Percentiles rank a stretch among this genome's conserved stretches.
Evolutionary conservation across 2,888 invertebrate genomes (phyloP).

Genomic region (Bellardia pandia): DNA sequence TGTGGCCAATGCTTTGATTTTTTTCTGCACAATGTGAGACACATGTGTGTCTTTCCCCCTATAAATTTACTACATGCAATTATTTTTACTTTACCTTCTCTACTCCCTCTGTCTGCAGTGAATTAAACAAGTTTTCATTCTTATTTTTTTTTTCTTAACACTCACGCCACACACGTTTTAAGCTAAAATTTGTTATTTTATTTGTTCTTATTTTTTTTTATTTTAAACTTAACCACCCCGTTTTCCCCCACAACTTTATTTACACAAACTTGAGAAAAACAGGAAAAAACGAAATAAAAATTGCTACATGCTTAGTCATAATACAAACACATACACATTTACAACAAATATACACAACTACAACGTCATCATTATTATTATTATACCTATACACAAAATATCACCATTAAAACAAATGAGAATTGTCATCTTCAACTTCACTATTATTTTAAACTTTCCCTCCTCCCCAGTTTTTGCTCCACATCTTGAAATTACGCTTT

Average conservation of each 20-base stretch:
- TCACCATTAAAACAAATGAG: conserved; percentile 18
- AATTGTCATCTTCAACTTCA: conserved; percentile 32
- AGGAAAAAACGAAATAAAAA: conserved; percentile 42
- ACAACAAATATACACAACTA: background rate
- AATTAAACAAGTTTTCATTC: conserved; percentile 35
- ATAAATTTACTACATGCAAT: no score
- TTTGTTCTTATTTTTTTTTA: conserved; percentile 1
- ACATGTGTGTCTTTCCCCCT: no score
- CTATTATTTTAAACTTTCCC: conserved; percentile 12
- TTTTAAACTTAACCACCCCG: conserved; percentile 48
- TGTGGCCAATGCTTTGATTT: no score
- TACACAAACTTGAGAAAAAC: conserved; percentile 27
- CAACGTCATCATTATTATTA: conserved; percentile 29
- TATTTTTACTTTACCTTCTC: background rate
- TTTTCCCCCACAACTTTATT: conserved; percentile 34
- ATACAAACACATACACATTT: conserved; percentile 3
- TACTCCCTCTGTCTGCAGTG: background rate
- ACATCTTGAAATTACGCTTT: conserved; percentile 40
- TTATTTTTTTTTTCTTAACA: background rate
- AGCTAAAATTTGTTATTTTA: conserved; percentile 35
- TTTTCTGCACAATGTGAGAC: no score
- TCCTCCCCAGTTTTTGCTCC: background rate
- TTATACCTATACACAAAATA: conserved; percentile 20
- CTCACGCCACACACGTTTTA: conserved; percentile 20
- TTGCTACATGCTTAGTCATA: conserved; percentile 62